Evolutionary conservation across 1,140 invertebrate species (phyloP), one percentile per base, ranked within the genome.

Genomic region (Drosophila nebulosa): DNA sequence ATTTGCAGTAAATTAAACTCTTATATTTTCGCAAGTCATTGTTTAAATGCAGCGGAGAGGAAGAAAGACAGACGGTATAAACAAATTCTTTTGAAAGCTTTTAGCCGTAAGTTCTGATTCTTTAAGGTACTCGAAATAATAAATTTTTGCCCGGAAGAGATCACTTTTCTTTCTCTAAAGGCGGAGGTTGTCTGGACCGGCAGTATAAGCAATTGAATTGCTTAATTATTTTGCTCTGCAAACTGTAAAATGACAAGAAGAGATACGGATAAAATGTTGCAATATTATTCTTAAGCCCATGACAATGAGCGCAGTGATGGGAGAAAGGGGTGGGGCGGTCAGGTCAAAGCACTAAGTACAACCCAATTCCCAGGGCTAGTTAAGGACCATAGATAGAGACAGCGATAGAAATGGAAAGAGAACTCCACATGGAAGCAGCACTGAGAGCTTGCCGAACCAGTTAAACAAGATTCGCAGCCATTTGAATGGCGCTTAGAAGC

Each of bases 401-500:
- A 18, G 24, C 12, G 7, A 14, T 16, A 5, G n/a, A 58, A 42
- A 21, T 51, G 27, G 32, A n/a, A 24, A 36, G 10, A 30, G 27
- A 30, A 9, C n/a, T n/a, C n/a, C n/a, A n/a, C n/a, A n/a, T n/a
- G n/a, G n/a, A n/a, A n/a, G n/a, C n/a, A 32, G 9, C 4, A 14
- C 39, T 5, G 21, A 50, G 35, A 55, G 36, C 68, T 72, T 22
- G 69, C 26, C 12, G 69, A 72, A 72, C 68, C 69, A 72, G 69
- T 72, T 52, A 22, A 69, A 51, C 69, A 51, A 64, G 36, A n/a
- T n/a, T n/a, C n/a, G n/a, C n/a, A n/a, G n/a, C n/a, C n/a, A 72
- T 72, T 72, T 72, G 39, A 72, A 72, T 64, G 68, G 64, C 69
- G 59, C 68, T 52, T 71, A 70, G 67, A 71, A 71, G 67, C 62